Conservation (phyloP, 2,797 vertebrate genomes). For the Macrochelys suwanniensis region DNA sequence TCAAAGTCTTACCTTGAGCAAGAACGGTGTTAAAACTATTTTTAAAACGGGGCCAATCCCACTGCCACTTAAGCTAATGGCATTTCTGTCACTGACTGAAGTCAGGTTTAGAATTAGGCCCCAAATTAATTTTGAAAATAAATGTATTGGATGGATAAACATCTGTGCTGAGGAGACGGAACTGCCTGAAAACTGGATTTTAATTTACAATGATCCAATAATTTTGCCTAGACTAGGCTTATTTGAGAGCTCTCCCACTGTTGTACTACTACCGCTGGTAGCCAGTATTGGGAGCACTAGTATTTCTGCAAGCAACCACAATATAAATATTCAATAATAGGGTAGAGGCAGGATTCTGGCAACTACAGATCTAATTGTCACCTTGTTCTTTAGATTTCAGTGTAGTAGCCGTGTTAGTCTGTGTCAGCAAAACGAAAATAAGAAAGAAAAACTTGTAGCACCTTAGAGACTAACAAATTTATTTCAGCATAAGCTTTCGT, state of each 20-base stretch:
- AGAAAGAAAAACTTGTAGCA: too few species aligned
- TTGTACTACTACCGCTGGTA: background rate
- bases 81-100: background rate
- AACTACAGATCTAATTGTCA: background rate
- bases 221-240: background rate
- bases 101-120: constrained; percentile 1
- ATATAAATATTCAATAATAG: fast-evolving
- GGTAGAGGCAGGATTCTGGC: fast-evolving
- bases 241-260: background rate
- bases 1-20: background rate
- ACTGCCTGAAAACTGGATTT: background rate
- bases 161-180: background rate
- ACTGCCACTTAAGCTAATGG: background rate
- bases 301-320: background rate
- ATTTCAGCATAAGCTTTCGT: too few species aligned
- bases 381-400: background rate
- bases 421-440: too few species aligned
- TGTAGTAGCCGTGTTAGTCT: too few species aligned
- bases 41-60: background rate
- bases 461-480: too few species aligned
- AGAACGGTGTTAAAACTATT: background rate
- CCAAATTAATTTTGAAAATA: background rate
- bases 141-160: background rate
- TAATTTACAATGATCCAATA: background rate
- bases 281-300: background rate